Base-by-base conservation (phyloP, 1,140 invertebrate genomes). In the Philaenus spumarius region DNA sequence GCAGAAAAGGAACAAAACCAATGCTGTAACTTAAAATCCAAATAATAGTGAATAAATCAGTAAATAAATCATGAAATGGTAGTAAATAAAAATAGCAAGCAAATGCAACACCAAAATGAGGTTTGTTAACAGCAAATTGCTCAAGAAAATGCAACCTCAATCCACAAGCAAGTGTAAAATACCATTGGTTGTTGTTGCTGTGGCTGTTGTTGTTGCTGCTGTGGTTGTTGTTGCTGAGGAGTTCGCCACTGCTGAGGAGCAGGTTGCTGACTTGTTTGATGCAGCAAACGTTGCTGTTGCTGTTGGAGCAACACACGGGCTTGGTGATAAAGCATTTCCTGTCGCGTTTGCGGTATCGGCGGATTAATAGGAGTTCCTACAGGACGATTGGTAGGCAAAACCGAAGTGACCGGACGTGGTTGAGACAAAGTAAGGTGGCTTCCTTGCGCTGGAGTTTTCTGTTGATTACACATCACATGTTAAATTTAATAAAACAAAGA, bases 231-330 rank as follows among this genome's bases (percentile, higher is more conserved):
- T 23, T 64, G 63, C 62, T 53, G 58, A 22, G 70, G 66, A 7
- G 68, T 65, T 43, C 67, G 62, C 30, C 66, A 20, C 30, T 80
- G 78, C 45, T 77, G 70, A 70, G 76, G 77, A 53, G 73, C 62
- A 7, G 73, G 71, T 59, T 78, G 74, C 24, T 76, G 76, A 51
- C 69, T 72, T 14, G 71, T 67, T 56, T 66, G 67, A 53, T 76
- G 74, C 34, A 55, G 53, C 51, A 73, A 72, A 24, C 73, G 64
- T 59, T 72, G 66, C 40, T 65, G 70, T 62, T 62, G 66, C 24
- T 65, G 66, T 20, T 66, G 70, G 48, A 64, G 59, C 39, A 64
- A 47, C 47, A 59, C 57, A 61, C 55, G 64, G 20, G 56, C 63
- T 30, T 62, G 57, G 22, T 62, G 63, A 24, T 30, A 30, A 30